Percentiles rank a stretch among this genome's conserved stretches.
Evolutionary conservation across 2,888 invertebrate genomes (phyloP).

Genomic region (Falcaria lacertinaria): DNA sequence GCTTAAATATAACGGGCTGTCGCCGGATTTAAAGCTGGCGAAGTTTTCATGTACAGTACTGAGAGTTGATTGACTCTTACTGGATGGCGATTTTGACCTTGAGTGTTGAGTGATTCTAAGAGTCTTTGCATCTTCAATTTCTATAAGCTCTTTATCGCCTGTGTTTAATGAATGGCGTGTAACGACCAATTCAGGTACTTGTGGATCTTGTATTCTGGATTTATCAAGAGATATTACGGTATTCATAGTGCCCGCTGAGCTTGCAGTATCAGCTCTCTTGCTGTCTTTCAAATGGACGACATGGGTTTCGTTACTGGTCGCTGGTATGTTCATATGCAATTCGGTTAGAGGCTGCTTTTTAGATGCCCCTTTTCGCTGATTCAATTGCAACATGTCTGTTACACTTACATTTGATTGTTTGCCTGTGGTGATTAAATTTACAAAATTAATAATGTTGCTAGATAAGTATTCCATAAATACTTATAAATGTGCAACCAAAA

Average conservation of each 20-base stretch:
- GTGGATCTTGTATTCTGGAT: slow-evolving; percentile 30
- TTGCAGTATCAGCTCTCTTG: slow-evolving; percentile 45
- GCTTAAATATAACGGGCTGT: slow-evolving; percentile 46
- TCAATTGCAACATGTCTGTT: slow-evolving; percentile 52
- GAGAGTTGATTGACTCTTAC: slow-evolving; percentile 57
- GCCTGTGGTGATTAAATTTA: slow-evolving; percentile 35
- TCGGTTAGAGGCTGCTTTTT: slow-evolving; percentile 54
- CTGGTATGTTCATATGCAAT: slow-evolving; percentile 47
- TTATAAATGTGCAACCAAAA: too few relatives aligned
- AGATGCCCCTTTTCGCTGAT: slow-evolving; percentile 31
- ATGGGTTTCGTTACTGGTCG: slow-evolving; percentile 27
- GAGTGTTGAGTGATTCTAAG: too few relatives aligned
- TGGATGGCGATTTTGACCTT: slow-evolving; percentile 58
- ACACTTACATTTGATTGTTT: slow-evolving; percentile 61
- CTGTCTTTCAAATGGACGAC: slow-evolving; percentile 51
- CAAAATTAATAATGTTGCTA: too few relatives aligned
- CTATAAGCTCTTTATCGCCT: slow-evolving; percentile 5
- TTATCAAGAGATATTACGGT: slow-evolving; percentile 53
- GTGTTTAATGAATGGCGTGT: slow-evolving; percentile 25
- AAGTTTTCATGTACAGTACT: slow-evolving; percentile 64
- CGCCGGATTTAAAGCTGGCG: slow-evolving; percentile 51
- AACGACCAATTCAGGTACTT: slow-evolving; percentile 39
- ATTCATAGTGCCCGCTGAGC: slow-evolving; percentile 50
- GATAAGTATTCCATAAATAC: too few relatives aligned
- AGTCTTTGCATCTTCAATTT: slow-evolving; percentile 17